Percentiles rank a stretch among this genome's conserved stretches.
phyloP scores from a whole-genome alignment of 2,888 invertebrate genomes.

The Tupiocoris notatus region DNA sequence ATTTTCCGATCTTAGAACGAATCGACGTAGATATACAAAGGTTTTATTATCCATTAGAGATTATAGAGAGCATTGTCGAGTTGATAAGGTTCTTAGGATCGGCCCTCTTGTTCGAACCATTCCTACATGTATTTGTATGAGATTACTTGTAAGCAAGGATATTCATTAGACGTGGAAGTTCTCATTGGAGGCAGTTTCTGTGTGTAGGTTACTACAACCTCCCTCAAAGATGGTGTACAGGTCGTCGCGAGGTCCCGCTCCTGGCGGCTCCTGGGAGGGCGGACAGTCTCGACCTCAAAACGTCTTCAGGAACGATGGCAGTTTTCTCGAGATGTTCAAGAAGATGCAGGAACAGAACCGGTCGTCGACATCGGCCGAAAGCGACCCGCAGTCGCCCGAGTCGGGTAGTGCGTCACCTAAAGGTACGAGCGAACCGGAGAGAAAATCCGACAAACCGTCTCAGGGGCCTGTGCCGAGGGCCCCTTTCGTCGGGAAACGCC shows the following conservation, averaged over 20 bases:
- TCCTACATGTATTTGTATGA: neutral
- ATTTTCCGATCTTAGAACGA: too few relatives aligned
- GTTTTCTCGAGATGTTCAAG: slow-evolving; percentile 88
- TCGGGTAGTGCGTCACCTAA: neutral
- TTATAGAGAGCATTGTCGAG: too few relatives aligned
- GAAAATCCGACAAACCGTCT: slow-evolving; percentile 51
- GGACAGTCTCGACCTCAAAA: slow-evolving; percentile 56
- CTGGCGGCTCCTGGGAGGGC: slow-evolving; percentile 7
- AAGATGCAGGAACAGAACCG: slow-evolving; percentile 68
- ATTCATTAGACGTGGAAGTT: neutral
- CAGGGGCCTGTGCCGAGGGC: slow-evolving; percentile 51
- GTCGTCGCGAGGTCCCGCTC: slow-evolving; percentile 45
- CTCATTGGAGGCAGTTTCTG: slow-evolving; percentile 51
- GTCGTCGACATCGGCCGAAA: neutral
- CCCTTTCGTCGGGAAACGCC: slow-evolving; percentile 72
- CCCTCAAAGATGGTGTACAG: slow-evolving; percentile 51
- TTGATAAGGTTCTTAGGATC: too few relatives aligned
- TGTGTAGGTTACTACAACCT: too few relatives aligned
- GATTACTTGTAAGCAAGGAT: neutral
- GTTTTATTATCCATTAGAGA: too few relatives aligned
- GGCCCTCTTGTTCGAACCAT: neutral
- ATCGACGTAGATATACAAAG: too few relatives aligned
- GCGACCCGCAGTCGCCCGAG: neutral
- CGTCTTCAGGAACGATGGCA: slow-evolving; percentile 84
- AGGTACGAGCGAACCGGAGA: slow-evolving; percentile 49